Percentiles rank a stretch among this genome's conserved stretches.
Evolutionary conservation across 2,113 vertebrate species (phyloP).

Genomic region (Murina feae): DNA sequence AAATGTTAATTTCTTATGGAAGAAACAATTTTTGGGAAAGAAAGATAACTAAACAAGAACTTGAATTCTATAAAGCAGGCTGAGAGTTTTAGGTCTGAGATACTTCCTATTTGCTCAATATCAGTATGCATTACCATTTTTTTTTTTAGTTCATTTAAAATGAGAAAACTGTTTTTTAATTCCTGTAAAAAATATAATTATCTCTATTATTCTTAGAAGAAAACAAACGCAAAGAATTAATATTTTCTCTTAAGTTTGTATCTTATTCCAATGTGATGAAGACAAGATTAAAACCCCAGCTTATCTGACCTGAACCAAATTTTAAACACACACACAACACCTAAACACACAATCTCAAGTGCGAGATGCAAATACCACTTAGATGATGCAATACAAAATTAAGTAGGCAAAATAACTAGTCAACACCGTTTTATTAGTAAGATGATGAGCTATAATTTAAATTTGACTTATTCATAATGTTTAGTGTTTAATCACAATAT

Average conservation of each 20-base stretch:
- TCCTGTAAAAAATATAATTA: background rate
- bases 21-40: constrained; percentile 56
- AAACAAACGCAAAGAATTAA: background rate
- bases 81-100: background rate
- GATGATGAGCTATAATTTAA: background rate
- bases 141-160: background rate
- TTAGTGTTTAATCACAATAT: background rate
- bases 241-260: background rate
- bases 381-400: background rate
- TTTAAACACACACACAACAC: background rate
- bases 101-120: background rate
- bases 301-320: background rate
- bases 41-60: constrained; percentile 64
- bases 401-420: background rate
- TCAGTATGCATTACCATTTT: background rate
- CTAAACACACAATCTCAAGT: background rate
- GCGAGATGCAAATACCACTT: background rate
- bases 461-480: background rate
- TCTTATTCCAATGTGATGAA: background rate
- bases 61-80: background rate
- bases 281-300: background rate
- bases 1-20: constrained; percentile 65
- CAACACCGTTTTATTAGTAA: background rate
- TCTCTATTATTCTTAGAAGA: background rate
- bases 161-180: background rate